Evolutionary conservation across 2,888 invertebrate species (phyloP).

Genomic region (Sesia apiformis): DNA sequence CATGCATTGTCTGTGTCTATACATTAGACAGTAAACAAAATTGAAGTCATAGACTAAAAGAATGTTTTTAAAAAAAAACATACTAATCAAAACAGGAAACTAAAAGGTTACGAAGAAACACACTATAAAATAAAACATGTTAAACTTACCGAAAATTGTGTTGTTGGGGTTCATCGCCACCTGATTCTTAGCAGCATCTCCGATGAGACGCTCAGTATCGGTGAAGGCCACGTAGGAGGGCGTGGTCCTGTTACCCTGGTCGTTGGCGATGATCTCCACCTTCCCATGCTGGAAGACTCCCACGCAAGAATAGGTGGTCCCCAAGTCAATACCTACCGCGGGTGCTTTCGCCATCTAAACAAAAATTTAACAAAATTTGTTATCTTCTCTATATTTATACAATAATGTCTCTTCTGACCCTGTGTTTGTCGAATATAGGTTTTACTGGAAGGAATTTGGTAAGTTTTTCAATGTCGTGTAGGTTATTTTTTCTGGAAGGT

Average conservation of each 20-base stretch:
- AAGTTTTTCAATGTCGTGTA: no score
- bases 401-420: no score
- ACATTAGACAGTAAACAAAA: no score
- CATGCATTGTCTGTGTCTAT: no score
- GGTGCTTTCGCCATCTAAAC: slow-evolving; percentile 82
- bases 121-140: not conserved
- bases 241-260: slow-evolving; percentile 92
- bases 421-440: no score
- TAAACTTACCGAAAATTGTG: slow-evolving; percentile 84
- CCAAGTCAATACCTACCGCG: slow-evolving; percentile 96
- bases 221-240: slow-evolving; percentile 90
- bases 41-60: no score
- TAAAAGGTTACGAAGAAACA: not conserved
- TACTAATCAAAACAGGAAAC: no score
- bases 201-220: slow-evolving; percentile 87
- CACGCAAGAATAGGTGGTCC: slow-evolving; percentile 96
- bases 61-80: no score
- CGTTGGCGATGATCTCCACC: slow-evolving; percentile 93
- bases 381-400: no score
- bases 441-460: no score
- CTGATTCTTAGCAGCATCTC: slow-evolving; percentile 89
- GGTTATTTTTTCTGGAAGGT: no score
- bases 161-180: slow-evolving; percentile 92
- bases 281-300: slow-evolving; percentile 95
- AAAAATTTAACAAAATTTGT: slow-evolving; percentile 10